phyloP scores from a whole-genome alignment of 2,113 vertebrate species.

The Brachyistius frenatus region DNA sequence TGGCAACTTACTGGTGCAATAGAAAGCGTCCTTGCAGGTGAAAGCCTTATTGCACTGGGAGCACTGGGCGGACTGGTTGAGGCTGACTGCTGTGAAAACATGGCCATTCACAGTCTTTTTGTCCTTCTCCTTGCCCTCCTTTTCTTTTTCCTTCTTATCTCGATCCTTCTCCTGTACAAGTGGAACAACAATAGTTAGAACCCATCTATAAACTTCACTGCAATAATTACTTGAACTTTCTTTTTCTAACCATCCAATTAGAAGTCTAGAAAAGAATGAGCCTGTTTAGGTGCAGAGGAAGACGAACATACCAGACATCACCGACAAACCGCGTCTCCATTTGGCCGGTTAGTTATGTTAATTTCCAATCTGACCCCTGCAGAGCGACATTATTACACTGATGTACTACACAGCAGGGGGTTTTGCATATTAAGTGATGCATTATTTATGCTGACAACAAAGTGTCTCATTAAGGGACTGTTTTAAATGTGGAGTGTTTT shows the following conservation, averaged over 20 bases:
- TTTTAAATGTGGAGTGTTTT: slow-evolving; percentile 30
- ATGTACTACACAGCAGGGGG: slow-evolving; percentile 53
- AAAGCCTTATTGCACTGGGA: slow-evolving; percentile 90
- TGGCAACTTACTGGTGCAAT: slow-evolving; percentile 88
- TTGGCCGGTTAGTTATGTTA: slow-evolving; percentile 16
- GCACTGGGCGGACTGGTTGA: slow-evolving; percentile 85
- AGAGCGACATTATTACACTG: slow-evolving; percentile 62
- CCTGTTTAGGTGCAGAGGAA: neutral
- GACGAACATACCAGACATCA: slow-evolving; percentile 29
- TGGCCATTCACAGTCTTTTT: slow-evolving; percentile 91
- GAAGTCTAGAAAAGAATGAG: slow-evolving; percentile 1
- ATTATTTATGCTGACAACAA: slow-evolving; percentile 67
- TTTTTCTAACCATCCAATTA: neutral
- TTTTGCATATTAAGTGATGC: slow-evolving; percentile 63
- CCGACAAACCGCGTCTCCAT: slow-evolving; percentile 11
- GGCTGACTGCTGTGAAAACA: slow-evolving; percentile 82
- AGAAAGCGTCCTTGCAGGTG: slow-evolving; percentile 88
- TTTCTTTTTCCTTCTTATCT: slow-evolving; percentile 90
- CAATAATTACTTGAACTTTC: slow-evolving; percentile 16
- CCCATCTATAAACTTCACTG: neutral
- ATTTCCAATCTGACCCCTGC: slow-evolving; percentile 63
- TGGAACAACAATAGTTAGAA: slow-evolving; percentile 1
- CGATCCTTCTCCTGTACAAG: slow-evolving; percentile 91
- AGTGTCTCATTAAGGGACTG: slow-evolving; percentile 57
- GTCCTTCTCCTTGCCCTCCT: slow-evolving; percentile 91